Evolutionary conservation across 2,113 vertebrate species (phyloP).

Genomic region (Clarias batrachus): DNA sequence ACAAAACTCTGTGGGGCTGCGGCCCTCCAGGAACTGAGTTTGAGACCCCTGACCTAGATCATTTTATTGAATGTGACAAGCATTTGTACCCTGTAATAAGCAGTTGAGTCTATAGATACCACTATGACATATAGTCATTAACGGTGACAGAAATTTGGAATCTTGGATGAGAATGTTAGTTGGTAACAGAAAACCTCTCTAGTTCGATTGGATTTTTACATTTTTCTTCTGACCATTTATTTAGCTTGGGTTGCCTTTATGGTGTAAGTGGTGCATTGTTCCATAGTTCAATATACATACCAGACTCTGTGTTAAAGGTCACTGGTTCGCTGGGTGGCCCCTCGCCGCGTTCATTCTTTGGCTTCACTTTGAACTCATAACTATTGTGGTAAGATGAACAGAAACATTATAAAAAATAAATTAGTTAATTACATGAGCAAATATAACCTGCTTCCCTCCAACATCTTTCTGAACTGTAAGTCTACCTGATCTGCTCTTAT

Average conservation of each 20-base stretch:
- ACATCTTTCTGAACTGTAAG: neutral
- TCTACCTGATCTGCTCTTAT: constrained; percentile 21
- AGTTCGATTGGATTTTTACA: no score
- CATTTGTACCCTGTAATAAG: no score
- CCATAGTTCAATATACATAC: constrained; percentile 64
- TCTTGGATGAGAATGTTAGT: no score
- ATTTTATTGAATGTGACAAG: no score
- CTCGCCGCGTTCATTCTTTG: constrained; percentile 85
- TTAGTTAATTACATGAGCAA: constrained; percentile 14
- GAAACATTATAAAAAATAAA: constrained; percentile 9
- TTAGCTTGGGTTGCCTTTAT: neutral
- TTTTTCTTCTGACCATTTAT: no score
- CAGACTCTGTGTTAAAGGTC: constrained; percentile 91
- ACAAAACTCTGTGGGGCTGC: no score
- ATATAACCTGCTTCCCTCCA: neutral
- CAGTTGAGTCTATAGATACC: no score
- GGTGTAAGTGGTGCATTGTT: neutral
- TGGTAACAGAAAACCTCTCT: no score
- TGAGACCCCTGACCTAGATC: no score
- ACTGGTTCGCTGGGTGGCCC: constrained; percentile 85
- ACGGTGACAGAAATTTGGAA: no score
- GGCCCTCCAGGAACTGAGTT: no score
- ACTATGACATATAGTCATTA: no score
- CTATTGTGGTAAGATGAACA: constrained; percentile 64
- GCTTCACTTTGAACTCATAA: constrained; percentile 91